Evolutionary conservation across 2,113 vertebrate genomes (phyloP).

Genomic region (Aspiorhynchus laticeps): DNA sequence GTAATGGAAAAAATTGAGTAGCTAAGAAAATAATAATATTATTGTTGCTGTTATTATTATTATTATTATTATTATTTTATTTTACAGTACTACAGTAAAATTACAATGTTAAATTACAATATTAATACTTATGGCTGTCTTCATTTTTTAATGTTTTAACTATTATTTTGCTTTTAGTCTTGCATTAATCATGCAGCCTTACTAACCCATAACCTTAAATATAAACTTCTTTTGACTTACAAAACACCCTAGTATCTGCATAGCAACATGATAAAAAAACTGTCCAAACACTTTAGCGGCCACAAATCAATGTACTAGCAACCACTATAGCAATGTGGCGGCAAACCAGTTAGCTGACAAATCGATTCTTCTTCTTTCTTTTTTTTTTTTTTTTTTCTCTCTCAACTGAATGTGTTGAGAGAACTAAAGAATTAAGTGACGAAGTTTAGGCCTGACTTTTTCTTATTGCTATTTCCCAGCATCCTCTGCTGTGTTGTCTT

Average conservation of each 20-base stretch:
- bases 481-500: not conserved
- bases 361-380: not conserved
- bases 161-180: not conserved
- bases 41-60: no score
- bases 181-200: not conserved
- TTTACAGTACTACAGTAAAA: no score
- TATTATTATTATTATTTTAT: no score
- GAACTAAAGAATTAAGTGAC: not conserved
- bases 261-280: not conserved
- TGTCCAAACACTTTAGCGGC: not conserved
- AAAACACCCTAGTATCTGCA: no score
- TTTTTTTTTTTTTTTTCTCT: not conserved
- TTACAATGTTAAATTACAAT: no score
- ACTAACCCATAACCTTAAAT: not conserved
- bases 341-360: not conserved
- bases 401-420: not conserved
- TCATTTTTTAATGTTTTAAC: no score
- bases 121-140: no score
- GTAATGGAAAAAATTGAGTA: no score
- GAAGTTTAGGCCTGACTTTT: constrained; percentile 2
- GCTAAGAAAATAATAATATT: no score
- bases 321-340: not conserved
- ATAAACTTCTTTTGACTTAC: not conserved
- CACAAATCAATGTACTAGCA: not conserved
- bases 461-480: not conserved